phyloP scores from a whole-genome alignment of 2,113 vertebrate genomes.

The Corythoichthys intestinalis region DNA sequence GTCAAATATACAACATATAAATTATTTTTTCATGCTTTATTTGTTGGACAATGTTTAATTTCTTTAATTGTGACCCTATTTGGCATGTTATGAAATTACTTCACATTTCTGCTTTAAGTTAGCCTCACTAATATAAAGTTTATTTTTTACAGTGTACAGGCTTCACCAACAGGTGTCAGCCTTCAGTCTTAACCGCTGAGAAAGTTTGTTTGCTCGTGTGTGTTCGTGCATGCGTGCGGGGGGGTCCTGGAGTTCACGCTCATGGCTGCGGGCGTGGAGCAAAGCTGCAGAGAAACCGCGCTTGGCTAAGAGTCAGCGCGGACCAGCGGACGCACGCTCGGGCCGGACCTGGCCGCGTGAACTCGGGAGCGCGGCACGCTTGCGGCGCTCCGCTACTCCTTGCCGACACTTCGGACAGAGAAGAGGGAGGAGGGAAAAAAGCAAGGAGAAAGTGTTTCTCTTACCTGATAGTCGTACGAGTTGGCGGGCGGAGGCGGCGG shows the following conservation, averaged over 20 bases:
- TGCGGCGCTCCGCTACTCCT: conserved; percentile 10
- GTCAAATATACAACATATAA: too few relatives aligned
- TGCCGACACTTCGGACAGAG: conserved; percentile 26
- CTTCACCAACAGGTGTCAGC: conserved; percentile 70
- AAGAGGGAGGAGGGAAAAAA: not conserved
- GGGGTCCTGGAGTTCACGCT: conserved; percentile 13
- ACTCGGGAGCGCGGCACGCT: conserved; percentile 25
- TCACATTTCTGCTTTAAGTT: too few relatives aligned
- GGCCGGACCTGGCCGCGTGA: conserved; percentile 21
- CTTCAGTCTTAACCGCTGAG: conserved; percentile 41
- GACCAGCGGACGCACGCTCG: conserved; percentile 13
- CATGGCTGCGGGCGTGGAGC: conserved; percentile 37
- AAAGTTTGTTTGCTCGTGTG: conserved; percentile 3
- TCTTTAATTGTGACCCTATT: too few relatives aligned
- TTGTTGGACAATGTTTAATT: too few relatives aligned
- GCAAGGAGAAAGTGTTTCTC: conserved; percentile 3
- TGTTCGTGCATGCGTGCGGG: conserved; percentile 9
- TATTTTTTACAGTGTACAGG: not conserved
- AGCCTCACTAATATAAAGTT: too few relatives aligned
- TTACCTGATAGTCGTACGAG: conserved; percentile 69
- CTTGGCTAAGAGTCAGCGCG: conserved; percentile 36
- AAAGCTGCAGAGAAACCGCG: conserved; percentile 30
- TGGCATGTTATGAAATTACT: too few relatives aligned
- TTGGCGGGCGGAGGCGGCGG: conserved; percentile 69
- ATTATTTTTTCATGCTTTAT: too few relatives aligned